Base-by-base conservation (phyloP, 2,888 invertebrate genomes). In the Agonopterix alstromeriana region DNA sequence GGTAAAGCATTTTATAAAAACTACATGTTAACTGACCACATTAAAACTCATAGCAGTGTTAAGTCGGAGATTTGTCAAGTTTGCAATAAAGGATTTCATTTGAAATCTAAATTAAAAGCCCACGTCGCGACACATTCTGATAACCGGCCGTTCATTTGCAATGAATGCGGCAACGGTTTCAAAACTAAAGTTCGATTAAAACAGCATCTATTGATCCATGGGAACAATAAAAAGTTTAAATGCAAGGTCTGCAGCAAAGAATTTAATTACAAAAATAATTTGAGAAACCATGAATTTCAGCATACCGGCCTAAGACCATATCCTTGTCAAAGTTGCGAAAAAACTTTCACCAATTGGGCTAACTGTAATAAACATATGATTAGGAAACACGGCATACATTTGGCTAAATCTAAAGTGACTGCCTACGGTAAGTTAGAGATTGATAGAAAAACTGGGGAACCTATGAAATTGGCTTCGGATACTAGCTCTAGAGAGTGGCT, bases 301-400 rank as follows among this genome's bases (percentile, higher is more conserved):
- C 93, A 93, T 58, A 91, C 90, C 0, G 90, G 86, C 0, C 91
- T 91, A 53, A 82, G 92, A 41, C 93, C 93, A 0, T 93, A 93
- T 65, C 90, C 91, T 0, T 94, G 93, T 57, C 61, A 87, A 27
- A 90, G 92, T 54, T 94, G 93, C 65, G 90, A 91, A 60, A 53
- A 60, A 27, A 61, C 92, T 57, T 93, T 93, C 60, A 92, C 93
- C 2, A 93, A 93, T 71, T 93, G 93, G 92, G 92, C 93, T 2
- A 93, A 93, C 76, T 93, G 92, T 61, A 93, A 93, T 67, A 93
- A 93, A 61, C 93, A 94, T 62, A 92, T 93, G 92, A 92, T 92
- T 70, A 82, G 93, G 14, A 82, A 92, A 12, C 93, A 93, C 60
- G 91, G 91, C 11, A 83, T 61, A 49, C 54, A 48, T 48, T 53